Base-by-base conservation (phyloP, 2,888 invertebrate species). In the Drosophila villosipedis region DNA sequence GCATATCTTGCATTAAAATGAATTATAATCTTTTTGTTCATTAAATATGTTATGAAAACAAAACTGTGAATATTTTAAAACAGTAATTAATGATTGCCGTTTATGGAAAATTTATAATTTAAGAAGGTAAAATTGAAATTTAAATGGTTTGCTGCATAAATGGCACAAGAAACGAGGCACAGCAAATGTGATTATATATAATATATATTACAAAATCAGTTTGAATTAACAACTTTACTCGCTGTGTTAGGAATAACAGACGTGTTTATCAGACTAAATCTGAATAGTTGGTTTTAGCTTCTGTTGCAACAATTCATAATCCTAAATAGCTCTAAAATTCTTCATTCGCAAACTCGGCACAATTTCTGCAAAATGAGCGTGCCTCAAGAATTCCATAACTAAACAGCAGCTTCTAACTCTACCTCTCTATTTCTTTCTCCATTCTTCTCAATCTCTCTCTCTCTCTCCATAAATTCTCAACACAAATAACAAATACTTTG, bases 51-150 rank as follows among this genome's bases (percentile, higher is more conserved):
- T 14, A 47, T 47, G 14, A 9, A 33, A 59, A 25, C 33, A 16
- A 50, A 35, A 9, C 41, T 54, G 33, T n/a, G 39, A 58, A 76
- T 47, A 62, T 58, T 55, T 73, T 59, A 39, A 53, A 64, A 67
- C 37, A 25, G 62, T 66, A 62, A 76, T 89, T 83, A 86, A 81
- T 76, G 58, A 63, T 70, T 54, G 52, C 49, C 54, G 52, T 43
- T 47, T 52, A 75, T 82, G 28, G 60, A 68, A 76, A 70, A 73
- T 76, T 64, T 68, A 66, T 70, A 64, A 50, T 19, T 47, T 28
- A 33, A 35, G 49, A 49, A 37, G 22, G 58, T 49, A 64, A 47
- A 54, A 33, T 64, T 9, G 33, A 54, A 49, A 69, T 55, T 74
- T 57, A 65, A 77, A 62, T 73, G 52, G 58, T 78, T 66, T 62